Percentiles rank a stretch among this genome's conserved stretches.
Evolutionary conservation across 2,797 vertebrate genomes (phyloP).

Genomic region (Bradypodion pumilum): DNA sequence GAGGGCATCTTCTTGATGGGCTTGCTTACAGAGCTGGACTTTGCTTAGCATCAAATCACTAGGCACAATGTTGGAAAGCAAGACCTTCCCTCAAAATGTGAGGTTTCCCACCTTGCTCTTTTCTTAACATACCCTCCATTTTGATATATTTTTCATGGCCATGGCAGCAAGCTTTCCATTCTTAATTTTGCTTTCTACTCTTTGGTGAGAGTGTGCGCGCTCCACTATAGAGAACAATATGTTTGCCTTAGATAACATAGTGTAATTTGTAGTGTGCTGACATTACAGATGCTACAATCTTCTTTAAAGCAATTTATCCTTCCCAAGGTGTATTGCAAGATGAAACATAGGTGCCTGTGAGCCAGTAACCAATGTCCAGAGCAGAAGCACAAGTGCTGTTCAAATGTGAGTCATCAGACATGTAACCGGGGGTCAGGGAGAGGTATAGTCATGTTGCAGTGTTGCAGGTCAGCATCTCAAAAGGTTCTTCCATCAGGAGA

Average conservation of each 20-base stretch:
- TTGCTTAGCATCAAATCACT: neutral
- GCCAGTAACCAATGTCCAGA: too few species aligned
- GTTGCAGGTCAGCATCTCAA: too few species aligned
- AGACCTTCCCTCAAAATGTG: slow-evolving; percentile 10
- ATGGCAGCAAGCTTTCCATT: neutral
- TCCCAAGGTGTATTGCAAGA: neutral
- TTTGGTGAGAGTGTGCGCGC: neutral
- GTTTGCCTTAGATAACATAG: neutral
- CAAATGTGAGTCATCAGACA: too few species aligned
- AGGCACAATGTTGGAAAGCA: neutral
- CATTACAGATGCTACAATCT: neutral
- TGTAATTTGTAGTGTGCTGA: neutral
- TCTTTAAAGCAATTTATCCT: neutral
- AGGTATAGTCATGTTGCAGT: too few species aligned
- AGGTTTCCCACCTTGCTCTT: neutral
- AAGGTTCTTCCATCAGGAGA: too few species aligned
- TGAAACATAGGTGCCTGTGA: neutral
- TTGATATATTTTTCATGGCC: slow-evolving; percentile 2
- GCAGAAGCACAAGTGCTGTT: too few species aligned
- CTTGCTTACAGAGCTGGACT: neutral
- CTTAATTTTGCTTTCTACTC: neutral
- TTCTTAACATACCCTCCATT: neutral
- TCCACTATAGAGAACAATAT: neutral
- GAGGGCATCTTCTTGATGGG: neutral
- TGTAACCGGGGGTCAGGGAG: too few species aligned